Conservation (phyloP, 2,113 vertebrate genomes). For the Aptenodytes forsteri region DNA sequence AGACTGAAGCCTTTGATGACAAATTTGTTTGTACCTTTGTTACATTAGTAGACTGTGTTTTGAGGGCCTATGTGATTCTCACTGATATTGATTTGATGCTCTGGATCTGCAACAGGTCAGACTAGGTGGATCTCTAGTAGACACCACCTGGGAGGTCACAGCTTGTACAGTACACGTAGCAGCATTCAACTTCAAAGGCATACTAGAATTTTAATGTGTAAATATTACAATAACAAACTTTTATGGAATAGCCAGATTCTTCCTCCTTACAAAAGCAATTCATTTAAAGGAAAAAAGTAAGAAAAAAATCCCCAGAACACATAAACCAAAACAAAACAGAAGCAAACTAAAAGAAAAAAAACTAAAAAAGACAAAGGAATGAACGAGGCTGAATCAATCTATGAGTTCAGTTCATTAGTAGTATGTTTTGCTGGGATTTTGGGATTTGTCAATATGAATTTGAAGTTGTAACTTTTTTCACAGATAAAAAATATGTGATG, state of each 20-base stretch:
- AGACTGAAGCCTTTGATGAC: not conserved
- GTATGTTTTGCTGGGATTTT: not conserved
- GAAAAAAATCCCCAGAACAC: accelerated
- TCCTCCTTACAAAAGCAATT: not conserved
- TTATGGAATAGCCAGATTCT: not conserved
- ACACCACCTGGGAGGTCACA: not conserved
- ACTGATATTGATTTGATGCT: not conserved
- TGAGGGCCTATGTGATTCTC: not conserved
- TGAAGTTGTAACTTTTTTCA: not conserved
- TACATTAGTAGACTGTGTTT: not conserved
- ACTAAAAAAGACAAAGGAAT: not conserved
- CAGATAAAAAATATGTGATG: not conserved
- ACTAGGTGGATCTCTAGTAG: not conserved
- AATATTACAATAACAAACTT: not conserved
- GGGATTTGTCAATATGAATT: not conserved
- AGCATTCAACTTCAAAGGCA: not conserved
- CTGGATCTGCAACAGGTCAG: not conserved
- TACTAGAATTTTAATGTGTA: not conserved
- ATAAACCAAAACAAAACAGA: not conserved
- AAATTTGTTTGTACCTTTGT: not conserved
- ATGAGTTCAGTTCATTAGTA: not conserved
- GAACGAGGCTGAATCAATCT: not conserved
- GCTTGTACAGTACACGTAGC: not conserved
- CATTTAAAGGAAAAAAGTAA: not conserved
- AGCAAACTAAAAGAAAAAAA: not conserved